phyloP scores from a whole-genome alignment of 2,888 invertebrate genomes.

The Plusia festucae region DNA sequence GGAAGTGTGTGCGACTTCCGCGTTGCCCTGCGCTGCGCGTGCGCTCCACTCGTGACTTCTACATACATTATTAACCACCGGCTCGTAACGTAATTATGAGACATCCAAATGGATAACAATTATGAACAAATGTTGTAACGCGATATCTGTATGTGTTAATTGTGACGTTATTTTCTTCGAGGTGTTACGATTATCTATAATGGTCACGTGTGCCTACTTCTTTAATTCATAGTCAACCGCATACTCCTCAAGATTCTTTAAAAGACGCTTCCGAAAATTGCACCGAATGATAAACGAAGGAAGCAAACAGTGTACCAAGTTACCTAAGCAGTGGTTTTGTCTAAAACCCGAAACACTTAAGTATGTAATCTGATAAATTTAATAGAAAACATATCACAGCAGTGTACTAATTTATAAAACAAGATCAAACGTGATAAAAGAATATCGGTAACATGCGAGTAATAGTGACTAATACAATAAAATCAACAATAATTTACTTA shows the following conservation, averaged over 20 bases:
- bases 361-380: slow-evolving; percentile 1
- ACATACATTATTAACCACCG: slow-evolving; percentile 78
- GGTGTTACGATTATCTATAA: slow-evolving; percentile 22
- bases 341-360: neutral
- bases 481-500: neutral
- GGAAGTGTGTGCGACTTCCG: slow-evolving; percentile 87
- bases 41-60: slow-evolving; percentile 81
- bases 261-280: neutral
- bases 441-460: slow-evolving; percentile 8
- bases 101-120: slow-evolving; percentile 64
- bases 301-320: no score
- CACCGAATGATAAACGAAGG: no score
- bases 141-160: slow-evolving; percentile 45
- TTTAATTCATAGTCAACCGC: neutral
- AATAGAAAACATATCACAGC: neutral
- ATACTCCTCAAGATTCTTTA: neutral
- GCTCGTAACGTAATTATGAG: slow-evolving; percentile 71
- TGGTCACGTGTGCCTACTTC: slow-evolving; percentile 10
- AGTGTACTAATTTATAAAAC: slow-evolving; percentile 2
- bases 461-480: neutral
- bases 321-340: no score
- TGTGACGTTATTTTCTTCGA: slow-evolving; percentile 36
- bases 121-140: slow-evolving; percentile 51
- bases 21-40: slow-evolving; percentile 83
- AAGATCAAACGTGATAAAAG: slow-evolving; percentile 16